Evolutionary conservation across 92 coral and sea anemone genomes (phyloP).

Genomic region (Ricordea florida): DNA sequence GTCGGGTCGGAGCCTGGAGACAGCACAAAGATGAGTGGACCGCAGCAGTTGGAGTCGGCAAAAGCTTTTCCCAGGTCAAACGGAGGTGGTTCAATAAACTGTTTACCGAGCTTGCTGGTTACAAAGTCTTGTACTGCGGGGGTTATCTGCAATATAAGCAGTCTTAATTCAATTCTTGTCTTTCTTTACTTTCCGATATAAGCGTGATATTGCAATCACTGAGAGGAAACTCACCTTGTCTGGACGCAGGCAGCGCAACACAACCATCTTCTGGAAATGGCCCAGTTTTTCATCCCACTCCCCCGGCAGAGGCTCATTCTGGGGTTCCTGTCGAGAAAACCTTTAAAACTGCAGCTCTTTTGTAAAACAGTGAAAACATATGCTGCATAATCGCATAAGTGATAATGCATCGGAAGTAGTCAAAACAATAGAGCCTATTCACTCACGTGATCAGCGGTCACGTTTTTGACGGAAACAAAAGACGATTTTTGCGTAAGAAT

Average conservation of each 20-base stretch:
- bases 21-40: slow-evolving; percentile 93
- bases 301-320: slow-evolving; percentile 88
- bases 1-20: slow-evolving; percentile 99
- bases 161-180: background rate
- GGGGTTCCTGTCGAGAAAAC: slow-evolving; percentile 77
- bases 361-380: too few relatives aligned
- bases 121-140: slow-evolving; percentile 98
- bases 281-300: slow-evolving; percentile 94
- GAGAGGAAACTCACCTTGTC: slow-evolving; percentile 93
- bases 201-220: background rate
- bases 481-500: too few relatives aligned
- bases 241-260: slow-evolving; percentile 94
- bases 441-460: too few relatives aligned
- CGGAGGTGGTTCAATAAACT: slow-evolving; percentile 95
- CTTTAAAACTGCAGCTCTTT: too few relatives aligned
- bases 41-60: slow-evolving; percentile 94
- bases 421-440: too few relatives aligned
- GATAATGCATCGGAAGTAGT: too few relatives aligned
- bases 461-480: too few relatives aligned
- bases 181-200: background rate
- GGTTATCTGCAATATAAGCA: slow-evolving; percentile 68
- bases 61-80: slow-evolving; percentile 98
- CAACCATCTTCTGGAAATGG: slow-evolving; percentile 84
- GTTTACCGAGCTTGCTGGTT: slow-evolving; percentile 87
- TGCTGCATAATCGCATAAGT: too few relatives aligned